Conservation (phyloP, 1,140 invertebrate genomes). For the Atta texana region DNA sequence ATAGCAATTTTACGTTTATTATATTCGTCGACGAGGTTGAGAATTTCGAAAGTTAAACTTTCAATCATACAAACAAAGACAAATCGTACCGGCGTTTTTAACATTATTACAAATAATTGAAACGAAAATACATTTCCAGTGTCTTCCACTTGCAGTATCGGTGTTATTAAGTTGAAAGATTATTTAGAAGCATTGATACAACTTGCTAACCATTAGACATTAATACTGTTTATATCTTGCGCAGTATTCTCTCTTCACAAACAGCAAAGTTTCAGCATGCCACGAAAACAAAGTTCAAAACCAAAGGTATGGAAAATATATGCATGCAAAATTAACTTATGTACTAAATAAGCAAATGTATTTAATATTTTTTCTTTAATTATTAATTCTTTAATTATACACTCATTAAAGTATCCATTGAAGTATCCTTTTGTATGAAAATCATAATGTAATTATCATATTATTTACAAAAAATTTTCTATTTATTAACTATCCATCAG, state of each 20-base stretch:
- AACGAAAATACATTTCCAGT: background rate
- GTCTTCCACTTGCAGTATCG: background rate
- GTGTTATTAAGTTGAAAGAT: background rate
- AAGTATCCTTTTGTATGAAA: background rate
- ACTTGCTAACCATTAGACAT: background rate
- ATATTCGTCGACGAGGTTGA: background rate
- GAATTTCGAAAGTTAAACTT: background rate
- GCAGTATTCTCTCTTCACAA: constrained; percentile 17
- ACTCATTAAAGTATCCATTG: background rate
- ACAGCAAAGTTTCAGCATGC: constrained; percentile 54
- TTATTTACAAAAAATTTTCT: background rate
- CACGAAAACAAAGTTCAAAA: constrained; percentile 55
- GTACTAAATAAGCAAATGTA: background rate
- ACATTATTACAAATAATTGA: background rate
- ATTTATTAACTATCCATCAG: background rate
- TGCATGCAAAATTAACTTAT: constrained; percentile 14
- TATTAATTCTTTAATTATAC: background rate
- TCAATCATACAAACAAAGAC: background rate
- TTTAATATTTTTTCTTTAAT: constrained; percentile 2
- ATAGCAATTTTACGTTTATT: background rate
- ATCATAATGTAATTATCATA: background rate
- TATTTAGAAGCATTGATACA: background rate
- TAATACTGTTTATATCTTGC: constrained; percentile 28
- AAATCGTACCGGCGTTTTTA: background rate
- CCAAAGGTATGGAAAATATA: constrained; percentile 63